phyloP scores from a whole-genome alignment of 2,888 invertebrate genomes.

The Yponomeuta cagnagella region DNA sequence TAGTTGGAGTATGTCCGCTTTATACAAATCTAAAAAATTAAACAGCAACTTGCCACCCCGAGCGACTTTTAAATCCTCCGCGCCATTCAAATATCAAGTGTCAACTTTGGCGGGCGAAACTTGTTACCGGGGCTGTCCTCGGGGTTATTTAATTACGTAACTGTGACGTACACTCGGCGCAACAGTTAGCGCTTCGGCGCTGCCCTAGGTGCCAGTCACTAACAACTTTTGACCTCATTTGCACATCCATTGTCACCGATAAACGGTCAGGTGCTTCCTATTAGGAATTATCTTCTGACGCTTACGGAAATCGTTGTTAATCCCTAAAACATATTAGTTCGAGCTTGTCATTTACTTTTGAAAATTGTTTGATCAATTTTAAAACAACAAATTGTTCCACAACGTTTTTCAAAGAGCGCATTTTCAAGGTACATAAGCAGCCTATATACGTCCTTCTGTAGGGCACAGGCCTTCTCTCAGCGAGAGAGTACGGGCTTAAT shows the following conservation, averaged over 20 bases:
- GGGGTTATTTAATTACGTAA: conserved; percentile 13
- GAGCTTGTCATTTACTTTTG: too few species aligned
- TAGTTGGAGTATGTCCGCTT: too few species aligned
- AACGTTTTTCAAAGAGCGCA: too few species aligned
- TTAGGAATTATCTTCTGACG: background rate
- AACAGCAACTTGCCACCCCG: background rate
- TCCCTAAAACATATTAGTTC: too few species aligned
- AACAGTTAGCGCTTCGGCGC: conserved; percentile 31
- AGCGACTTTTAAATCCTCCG: background rate
- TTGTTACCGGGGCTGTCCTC: conserved; percentile 2
- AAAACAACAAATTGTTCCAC: too few species aligned
- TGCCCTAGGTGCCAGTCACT: conserved; percentile 28
- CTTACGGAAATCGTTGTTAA: background rate
- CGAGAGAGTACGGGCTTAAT: too few species aligned
- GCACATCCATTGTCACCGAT: conserved; percentile 35
- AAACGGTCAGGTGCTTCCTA: conserved; percentile 24
- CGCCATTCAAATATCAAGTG: background rate
- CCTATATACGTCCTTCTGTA: too few species aligned
- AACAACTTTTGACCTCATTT: conserved; percentile 43
- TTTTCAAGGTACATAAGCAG: too few species aligned
- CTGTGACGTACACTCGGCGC: conserved; percentile 19
- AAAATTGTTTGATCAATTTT: too few species aligned
- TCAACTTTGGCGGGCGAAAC: background rate
- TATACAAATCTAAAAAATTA: background rate
- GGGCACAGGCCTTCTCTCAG: too few species aligned